Evolutionary conservation across 2,797 vertebrate genomes (phyloP), one percentile per base, ranked within the genome.

Genomic region (Petrocephalus schoutedeni): DNA sequence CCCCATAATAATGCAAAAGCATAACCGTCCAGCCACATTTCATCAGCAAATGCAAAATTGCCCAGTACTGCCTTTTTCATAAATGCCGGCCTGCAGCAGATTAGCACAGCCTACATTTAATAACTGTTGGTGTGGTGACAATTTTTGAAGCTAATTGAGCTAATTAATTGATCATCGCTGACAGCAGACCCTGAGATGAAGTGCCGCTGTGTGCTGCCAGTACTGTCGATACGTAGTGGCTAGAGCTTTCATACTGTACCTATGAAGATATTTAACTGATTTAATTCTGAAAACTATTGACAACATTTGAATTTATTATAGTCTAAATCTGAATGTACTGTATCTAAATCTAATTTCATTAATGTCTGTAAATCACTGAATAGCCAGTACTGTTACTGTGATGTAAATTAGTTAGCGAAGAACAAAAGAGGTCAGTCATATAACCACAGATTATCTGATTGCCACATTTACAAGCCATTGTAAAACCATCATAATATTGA

Each of bases 121-220:
- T 80, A 49, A 49, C 74, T 45, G 45, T 4, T 80, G 8, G 16
- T n/a, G 19, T 21, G 19, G 74, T 80, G 74, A 49, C 74, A 80
- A 45, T 45, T 80, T 49, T 16, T 80, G 41, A 80, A 80, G 41
- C 74, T 80, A 80, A 80, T 80, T 6, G 32, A 21, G 41, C 41
- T 80, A 80, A 80, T 49, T 80, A 80, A 80, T 80, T 80, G 74
- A 49, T 80, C 74, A 49, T 10, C 74, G n/a, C 41, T 80, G 74
- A 49, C 74, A 80, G 74, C 74, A 80, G 74, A 80, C 19, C 41
- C 71, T 80, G 36, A 16, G 74, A 45, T 41, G 74, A 80, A 49
- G 8, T 16, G 2, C 7, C 41, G 6, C 45, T 16, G 1, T 57
- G 56, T 80, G n/a, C 6, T 80, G 41, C 7, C 41, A 49, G 67